Conservation (phyloP, 2,113 vertebrate genomes). For the Phalacrocorax aristotelis region DNA sequence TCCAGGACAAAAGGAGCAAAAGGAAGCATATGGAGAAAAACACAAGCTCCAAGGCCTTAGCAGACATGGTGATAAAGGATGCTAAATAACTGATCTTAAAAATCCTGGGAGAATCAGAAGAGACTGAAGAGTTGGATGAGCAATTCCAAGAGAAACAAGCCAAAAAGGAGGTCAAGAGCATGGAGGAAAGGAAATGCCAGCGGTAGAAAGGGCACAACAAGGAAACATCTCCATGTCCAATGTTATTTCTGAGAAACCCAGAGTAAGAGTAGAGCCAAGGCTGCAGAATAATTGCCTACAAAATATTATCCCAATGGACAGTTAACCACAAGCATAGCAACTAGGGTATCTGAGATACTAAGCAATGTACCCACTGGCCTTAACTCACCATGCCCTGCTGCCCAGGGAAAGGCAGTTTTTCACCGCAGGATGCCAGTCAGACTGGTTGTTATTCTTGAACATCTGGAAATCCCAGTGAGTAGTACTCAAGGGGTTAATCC, state of each 20-base stretch:
- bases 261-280: neutral
- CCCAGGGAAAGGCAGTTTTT: neutral
- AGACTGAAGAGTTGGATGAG: neutral
- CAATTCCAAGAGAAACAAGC: neutral
- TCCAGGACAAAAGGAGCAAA: neutral
- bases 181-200: neutral
- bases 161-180: neutral
- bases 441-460: neutral
- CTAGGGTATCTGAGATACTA: neutral
- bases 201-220: neutral
- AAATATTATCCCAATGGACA: neutral
- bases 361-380: neutral
- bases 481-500: constrained; percentile 4
- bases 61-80: neutral
- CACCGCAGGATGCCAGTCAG: neutral
- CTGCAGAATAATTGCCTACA: neutral
- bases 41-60: neutral
- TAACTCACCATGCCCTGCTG: neutral
- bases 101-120: neutral
- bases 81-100: neutral
- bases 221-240: neutral
- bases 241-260: neutral
- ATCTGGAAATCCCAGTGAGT: neutral
- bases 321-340: neutral
- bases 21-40: neutral